These are phyloP conservation scores for Mythimna loreyi DNA, from an alignment of 2,888 invertebrate species.

Conservation along the genomic window DNA sequence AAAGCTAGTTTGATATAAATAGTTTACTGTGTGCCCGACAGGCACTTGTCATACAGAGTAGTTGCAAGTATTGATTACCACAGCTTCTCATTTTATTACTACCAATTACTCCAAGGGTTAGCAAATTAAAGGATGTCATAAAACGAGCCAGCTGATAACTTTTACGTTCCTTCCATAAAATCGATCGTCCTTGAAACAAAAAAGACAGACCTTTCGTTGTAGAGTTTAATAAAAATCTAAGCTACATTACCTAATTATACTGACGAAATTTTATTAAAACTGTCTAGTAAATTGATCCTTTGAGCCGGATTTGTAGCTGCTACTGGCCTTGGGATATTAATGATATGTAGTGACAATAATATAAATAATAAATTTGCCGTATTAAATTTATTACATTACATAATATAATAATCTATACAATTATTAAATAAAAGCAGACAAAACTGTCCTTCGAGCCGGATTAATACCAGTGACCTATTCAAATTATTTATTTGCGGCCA, in stretches of 20 bases:
- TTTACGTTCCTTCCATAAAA: background rate
- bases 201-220: background rate
- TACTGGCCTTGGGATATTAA: background rate
- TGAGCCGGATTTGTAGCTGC: background rate
- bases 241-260: background rate
- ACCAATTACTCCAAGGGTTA: background rate
- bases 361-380: no score
- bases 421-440: background rate
- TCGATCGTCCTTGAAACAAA: background rate
- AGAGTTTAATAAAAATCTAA: background rate
- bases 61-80: slow-evolving; percentile 1
- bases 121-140: slow-evolving; percentile 8
- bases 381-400: background rate
- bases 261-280: background rate
- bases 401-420: background rate
- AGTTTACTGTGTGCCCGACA: no score
- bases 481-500: background rate
- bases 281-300: background rate
- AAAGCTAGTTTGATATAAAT: no score
- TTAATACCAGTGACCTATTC: background rate
- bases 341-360: background rate
- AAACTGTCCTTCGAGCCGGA: background rate
- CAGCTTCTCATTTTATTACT: slow-evolving; percentile 20
- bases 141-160: background rate
- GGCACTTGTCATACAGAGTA: background rate